Evolutionary conservation across 64 coral and sea anemone genomes (phyloP).

Genomic region (Pocillopora damicornis): DNA sequence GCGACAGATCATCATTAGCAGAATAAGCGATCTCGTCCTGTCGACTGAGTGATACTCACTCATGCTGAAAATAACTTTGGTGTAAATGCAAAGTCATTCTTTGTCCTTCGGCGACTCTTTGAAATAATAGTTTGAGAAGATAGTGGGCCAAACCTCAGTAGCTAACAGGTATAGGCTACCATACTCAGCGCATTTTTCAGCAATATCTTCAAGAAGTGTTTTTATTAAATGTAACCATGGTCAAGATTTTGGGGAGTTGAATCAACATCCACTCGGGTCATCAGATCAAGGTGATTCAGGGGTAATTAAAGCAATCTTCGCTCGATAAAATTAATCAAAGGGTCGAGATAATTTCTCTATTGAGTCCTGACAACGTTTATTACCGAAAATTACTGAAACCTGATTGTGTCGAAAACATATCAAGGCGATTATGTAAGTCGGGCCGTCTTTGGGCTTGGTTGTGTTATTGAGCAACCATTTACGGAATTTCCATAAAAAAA

Average conservation of each 20-base stretch:
- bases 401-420: slow-evolving; percentile 37
- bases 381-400: slow-evolving; percentile 28
- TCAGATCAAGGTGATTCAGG: slow-evolving; percentile 7
- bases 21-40: not conserved
- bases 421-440: not conserved
- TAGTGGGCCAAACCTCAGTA: not conserved
- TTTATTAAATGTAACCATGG: slow-evolving; percentile 7
- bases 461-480: slow-evolving; percentile 13
- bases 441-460: slow-evolving; percentile 31
- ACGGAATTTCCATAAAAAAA: slow-evolving; percentile 38
- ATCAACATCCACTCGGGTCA: not conserved
- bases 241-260: not conserved
- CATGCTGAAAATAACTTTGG: slow-evolving; percentile 44
- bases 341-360: slow-evolving; percentile 9
- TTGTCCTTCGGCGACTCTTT: slow-evolving; percentile 32
- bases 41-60: not conserved
- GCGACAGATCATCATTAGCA: not conserved
- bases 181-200: not conserved
- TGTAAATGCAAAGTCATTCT: slow-evolving; percentile 11
- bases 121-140: not conserved
- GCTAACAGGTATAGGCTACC: not conserved
- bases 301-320: slow-evolving; percentile 1
- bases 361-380: slow-evolving; percentile 24
- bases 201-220: not conserved
- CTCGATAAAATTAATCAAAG: slow-evolving; percentile 36